Evolutionary conservation across 2,113 vertebrate genomes (phyloP).

Genomic region (Aegithalos caudatus): DNA sequence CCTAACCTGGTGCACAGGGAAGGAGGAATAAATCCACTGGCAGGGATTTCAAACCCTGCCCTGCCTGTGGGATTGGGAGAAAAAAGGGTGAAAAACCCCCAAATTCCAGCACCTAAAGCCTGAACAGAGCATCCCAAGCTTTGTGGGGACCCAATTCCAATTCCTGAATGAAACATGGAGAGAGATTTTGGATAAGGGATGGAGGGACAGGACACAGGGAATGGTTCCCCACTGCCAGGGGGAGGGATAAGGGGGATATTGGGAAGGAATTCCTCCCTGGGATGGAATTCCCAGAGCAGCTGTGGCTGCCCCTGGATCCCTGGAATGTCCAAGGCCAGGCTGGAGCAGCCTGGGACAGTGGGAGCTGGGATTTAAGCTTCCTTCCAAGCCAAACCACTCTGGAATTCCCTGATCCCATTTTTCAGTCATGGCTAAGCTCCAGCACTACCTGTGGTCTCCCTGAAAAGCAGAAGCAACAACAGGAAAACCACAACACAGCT

Average conservation of each 20-base stretch:
- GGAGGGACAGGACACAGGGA: neutral
- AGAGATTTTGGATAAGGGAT: neutral
- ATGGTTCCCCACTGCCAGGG: neutral
- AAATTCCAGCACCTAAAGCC: neutral
- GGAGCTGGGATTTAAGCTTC: neutral
- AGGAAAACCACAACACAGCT: neutral
- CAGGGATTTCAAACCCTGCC: neutral
- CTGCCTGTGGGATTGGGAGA: neutral
- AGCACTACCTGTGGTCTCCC: neutral
- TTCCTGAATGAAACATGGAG: neutral
- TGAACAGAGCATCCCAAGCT: neutral
- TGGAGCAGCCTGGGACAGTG: neutral
- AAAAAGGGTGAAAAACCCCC: neutral
- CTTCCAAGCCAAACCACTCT: neutral
- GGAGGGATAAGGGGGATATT: accelerated
- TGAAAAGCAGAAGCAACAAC: neutral
- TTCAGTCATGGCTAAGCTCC: neutral
- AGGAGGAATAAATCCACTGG: neutral
- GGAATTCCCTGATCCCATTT: neutral
- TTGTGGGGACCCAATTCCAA: neutral
- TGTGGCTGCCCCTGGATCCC: neutral
- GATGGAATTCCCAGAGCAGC: neutral
- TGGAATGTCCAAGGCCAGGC: neutral
- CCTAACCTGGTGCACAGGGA: neutral
- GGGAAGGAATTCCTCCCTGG: neutral